Conservation (phyloP, 1,140 invertebrate species). For the Trichonephila inaurata region DNA sequence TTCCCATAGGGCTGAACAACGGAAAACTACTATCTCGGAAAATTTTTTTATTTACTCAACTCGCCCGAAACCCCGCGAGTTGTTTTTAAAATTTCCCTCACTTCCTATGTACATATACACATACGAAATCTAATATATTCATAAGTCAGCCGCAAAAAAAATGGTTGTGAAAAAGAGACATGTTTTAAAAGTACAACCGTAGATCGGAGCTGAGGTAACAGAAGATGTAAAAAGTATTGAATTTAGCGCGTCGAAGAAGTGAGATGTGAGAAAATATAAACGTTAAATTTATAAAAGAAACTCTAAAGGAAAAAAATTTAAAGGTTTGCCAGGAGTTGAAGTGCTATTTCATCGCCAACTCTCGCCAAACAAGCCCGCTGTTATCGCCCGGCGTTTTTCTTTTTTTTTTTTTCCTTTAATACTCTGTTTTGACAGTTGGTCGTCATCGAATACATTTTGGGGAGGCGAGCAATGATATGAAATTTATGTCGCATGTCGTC, state of each 20-base stretch:
- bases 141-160: not conserved
- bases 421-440: constrained; percentile 58
- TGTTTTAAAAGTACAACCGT: not conserved
- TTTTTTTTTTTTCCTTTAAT: not conserved
- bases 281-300: constrained; percentile 19
- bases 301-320: not conserved
- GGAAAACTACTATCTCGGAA: not conserved
- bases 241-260: not conserved
- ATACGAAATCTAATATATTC: constrained; percentile 24
- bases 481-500: constrained; percentile 60
- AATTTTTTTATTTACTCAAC: not conserved
- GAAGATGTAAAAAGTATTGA: constrained; percentile 26
- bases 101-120: not conserved
- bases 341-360: constrained; percentile 12
- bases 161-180: not conserved
- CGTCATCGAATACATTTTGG: constrained; percentile 40
- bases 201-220: not conserved
- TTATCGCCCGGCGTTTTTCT: not conserved
- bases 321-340: constrained; percentile 7
- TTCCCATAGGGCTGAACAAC: not conserved
- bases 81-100: not conserved
- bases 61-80: not conserved
- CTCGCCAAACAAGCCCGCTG: not conserved
- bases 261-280: not conserved
- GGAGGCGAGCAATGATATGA: constrained; percentile 45